Percentiles rank a stretch among this genome's conserved stretches.
phyloP scores from a whole-genome alignment of 2,113 vertebrate genomes.

The Petroica traversi region DNA sequence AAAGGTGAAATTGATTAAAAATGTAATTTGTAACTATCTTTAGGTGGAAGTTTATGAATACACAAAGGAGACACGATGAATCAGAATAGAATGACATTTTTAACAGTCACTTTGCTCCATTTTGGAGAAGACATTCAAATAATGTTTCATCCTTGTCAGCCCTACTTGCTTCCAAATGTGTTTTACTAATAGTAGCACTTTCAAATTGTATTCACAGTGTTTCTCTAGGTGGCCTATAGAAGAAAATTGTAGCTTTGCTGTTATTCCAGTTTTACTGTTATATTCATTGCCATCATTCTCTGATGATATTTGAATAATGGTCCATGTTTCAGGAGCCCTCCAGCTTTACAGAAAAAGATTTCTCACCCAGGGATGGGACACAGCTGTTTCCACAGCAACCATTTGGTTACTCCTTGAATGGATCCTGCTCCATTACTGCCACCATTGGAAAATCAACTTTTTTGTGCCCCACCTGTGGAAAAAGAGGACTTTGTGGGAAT shows the following conservation, averaged over 20 bases:
- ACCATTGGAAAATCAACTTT: background rate
- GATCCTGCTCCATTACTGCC: background rate
- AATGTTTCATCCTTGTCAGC: background rate
- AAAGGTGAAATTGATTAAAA: background rate
- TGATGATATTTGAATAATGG: background rate
- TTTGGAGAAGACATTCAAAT: background rate
- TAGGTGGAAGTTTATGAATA: background rate
- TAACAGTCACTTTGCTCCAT: background rate
- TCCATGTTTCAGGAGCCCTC: background rate
- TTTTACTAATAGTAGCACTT: background rate
- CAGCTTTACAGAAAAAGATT: background rate
- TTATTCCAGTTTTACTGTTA: background rate
- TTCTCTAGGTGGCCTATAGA: background rate
- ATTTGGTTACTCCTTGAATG: background rate
- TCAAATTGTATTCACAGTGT: background rate
- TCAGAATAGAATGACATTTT: background rate
- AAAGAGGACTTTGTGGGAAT: background rate
- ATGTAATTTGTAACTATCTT: background rate
- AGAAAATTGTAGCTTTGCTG: background rate
- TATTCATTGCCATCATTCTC: background rate
- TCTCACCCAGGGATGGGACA: background rate
- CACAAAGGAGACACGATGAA: background rate
- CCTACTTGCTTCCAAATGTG: background rate
- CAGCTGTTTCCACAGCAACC: background rate
- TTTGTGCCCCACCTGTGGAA: background rate